These are phyloP conservation scores for Echinops telfairi DNA, from an alignment of 2,113 vertebrate species.

Conservation along the genomic window DNA sequence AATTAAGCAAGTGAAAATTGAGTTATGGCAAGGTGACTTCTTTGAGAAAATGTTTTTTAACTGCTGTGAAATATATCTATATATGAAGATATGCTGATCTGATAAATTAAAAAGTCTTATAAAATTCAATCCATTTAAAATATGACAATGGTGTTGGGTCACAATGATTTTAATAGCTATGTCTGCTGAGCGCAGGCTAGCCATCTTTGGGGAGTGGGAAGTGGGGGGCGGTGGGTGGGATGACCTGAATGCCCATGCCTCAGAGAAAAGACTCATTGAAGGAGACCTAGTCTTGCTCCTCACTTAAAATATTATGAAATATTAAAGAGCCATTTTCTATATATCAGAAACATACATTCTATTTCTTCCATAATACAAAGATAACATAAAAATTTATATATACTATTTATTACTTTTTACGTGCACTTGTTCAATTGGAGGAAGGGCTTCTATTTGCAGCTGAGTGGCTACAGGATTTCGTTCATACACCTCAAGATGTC, in stretches of 20 bases:
- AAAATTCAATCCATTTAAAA: conserved; percentile 26
- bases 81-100: conserved; percentile 5
- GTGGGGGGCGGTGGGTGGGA: too few species aligned
- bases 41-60: conserved; percentile 32
- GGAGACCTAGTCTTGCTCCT: neutral
- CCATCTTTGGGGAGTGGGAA: neutral
- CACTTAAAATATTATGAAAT: neutral
- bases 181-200: neutral
- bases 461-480: conserved; percentile 62
- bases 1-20: conserved; percentile 67
- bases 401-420: neutral
- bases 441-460: neutral
- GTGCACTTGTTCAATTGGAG: neutral
- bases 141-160: conserved; percentile 5
- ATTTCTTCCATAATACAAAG: neutral
- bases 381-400: neutral
- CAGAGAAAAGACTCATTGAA: neutral
- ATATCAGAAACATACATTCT: neutral
- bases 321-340: neutral
- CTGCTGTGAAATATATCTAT: neutral
- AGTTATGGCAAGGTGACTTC: conserved; percentile 55
- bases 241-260: neutral
- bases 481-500: conserved; percentile 74
- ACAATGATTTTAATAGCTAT: neutral
- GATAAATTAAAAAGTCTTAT: neutral